These are phyloP conservation scores for Himalopsyche anomala DNA, from an alignment of 2,888 invertebrate species.

Conservation along the genomic window DNA sequence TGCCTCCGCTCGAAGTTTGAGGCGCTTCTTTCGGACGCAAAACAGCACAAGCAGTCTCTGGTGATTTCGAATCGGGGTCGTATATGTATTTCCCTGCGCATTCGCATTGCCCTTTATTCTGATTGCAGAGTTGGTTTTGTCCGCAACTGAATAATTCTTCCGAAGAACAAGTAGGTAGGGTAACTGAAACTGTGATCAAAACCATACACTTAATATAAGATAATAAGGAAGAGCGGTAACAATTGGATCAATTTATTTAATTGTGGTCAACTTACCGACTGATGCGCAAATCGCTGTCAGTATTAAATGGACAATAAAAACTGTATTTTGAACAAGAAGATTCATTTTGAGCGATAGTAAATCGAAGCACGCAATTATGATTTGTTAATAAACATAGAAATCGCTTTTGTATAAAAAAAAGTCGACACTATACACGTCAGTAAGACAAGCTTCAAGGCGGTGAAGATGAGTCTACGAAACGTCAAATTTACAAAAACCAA, in stretches of 20 bases:
- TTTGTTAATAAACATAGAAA: neutral
- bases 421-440: conserved; percentile 29
- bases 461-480: conserved; percentile 27
- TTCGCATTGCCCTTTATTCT: conserved; percentile 68
- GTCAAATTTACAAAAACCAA: conserved; percentile 28
- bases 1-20: conserved; percentile 68
- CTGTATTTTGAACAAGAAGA: conserved; percentile 8
- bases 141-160: conserved; percentile 67
- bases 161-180: conserved; percentile 74
- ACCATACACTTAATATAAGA: conserved; percentile 53
- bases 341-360: conserved; percentile 47
- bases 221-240: conserved; percentile 58
- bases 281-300: conserved; percentile 49
- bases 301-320: conserved; percentile 48
- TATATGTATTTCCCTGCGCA: conserved; percentile 67
- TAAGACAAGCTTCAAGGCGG: conserved; percentile 14
- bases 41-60: conserved; percentile 67
- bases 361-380: conserved; percentile 34
- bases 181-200: conserved; percentile 70
- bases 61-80: conserved; percentile 63
- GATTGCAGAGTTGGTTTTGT: conserved; percentile 70
- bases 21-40: conserved; percentile 69
- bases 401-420: neutral
- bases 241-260: conserved; percentile 60
- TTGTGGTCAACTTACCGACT: conserved; percentile 53